A percentile compares a stretch with the other conserved stretches of the same genome.
phyloP scores from a whole-genome alignment of 1,140 invertebrate species.

The Melipona quadrifasciata region DNA sequence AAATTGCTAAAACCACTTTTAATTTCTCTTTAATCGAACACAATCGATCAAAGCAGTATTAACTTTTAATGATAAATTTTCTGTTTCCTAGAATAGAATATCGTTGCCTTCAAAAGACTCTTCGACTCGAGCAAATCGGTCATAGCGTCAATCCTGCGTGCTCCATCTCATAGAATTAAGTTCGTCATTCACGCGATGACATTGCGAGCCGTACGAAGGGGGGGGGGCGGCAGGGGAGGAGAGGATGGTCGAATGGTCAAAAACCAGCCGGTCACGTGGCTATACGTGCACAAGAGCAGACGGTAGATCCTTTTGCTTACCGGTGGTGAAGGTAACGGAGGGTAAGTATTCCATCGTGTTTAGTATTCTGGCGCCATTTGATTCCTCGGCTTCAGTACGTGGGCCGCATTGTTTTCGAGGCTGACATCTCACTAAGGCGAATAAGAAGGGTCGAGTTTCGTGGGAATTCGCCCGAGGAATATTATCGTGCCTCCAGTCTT shows the following conservation, averaged over 20 bases:
- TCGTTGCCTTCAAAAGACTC: too few relatives aligned
- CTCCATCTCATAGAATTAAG: not conserved
- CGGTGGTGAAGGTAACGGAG: not conserved
- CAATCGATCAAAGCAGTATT: not conserved
- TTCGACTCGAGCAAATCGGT: not conserved
- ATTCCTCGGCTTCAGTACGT: conserved; percentile 68
- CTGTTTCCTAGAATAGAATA: not conserved
- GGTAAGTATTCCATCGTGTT: conserved; percentile 62
- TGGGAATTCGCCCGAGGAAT: conserved; percentile 65
- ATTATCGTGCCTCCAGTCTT: conserved; percentile 53
- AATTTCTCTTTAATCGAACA: not conserved
- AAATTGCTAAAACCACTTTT: not conserved
- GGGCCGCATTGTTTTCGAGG: conserved; percentile 68
- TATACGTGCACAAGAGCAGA: conserved; percentile 52
- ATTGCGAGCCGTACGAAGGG: not conserved
- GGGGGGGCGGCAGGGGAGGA: not conserved
- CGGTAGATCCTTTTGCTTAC: conserved; percentile 5
- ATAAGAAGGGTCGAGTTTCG: conserved; percentile 60
- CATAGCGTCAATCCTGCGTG: not conserved
- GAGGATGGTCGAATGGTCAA: conserved; percentile 38
- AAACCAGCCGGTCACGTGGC: conserved; percentile 56
- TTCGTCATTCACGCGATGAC: conserved; percentile 9
- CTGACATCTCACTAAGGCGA: conserved; percentile 66
- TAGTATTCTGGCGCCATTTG: conserved; percentile 68
- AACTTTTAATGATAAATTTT: too few relatives aligned